phyloP scores from a whole-genome alignment of 2,888 invertebrate species.

The Heliconius charithonia region DNA sequence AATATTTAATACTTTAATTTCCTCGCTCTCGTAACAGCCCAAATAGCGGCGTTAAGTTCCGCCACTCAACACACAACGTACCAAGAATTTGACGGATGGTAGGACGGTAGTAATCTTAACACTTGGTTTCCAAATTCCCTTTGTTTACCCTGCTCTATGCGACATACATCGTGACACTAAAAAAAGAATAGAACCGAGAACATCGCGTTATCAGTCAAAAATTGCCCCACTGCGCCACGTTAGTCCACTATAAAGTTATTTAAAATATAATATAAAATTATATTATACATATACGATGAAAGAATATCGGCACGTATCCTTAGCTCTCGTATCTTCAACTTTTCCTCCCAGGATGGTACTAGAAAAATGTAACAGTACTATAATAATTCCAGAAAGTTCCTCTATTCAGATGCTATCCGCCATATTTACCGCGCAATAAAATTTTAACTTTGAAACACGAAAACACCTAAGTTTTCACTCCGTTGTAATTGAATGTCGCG shows the following conservation, averaged over 20 bases:
- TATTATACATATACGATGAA: background rate
- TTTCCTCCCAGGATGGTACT: slow-evolving; percentile 46
- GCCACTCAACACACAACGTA: no score
- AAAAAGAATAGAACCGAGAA: background rate
- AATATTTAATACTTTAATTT: no score
- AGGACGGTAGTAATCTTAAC: no score
- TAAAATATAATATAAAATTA: background rate
- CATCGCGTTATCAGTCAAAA: background rate
- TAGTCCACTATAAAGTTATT: background rate
- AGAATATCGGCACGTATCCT: slow-evolving; percentile 20
- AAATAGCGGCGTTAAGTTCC: no score
- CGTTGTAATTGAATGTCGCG: slow-evolving; percentile 13
- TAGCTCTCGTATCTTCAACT: slow-evolving; percentile 25
- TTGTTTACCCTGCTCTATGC: no score
- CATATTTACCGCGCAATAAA: slow-evolving; percentile 26
- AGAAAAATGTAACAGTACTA: slow-evolving; percentile 45
- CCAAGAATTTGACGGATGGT: no score
- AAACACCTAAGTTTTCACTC: slow-evolving; percentile 25
- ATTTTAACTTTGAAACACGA: slow-evolving; percentile 20
- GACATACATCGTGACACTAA: no score
- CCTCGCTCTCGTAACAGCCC: no score
- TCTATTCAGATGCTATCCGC: slow-evolving; percentile 25
- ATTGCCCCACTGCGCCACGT: background rate
- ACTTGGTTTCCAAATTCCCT: no score
- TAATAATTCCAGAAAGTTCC: slow-evolving; percentile 45